A percentile compares a stretch with the other conserved stretches of the same genome.
phyloP scores from a whole-genome alignment of 1,140 invertebrate genomes.

The Pseudobourletiella spinata region DNA sequence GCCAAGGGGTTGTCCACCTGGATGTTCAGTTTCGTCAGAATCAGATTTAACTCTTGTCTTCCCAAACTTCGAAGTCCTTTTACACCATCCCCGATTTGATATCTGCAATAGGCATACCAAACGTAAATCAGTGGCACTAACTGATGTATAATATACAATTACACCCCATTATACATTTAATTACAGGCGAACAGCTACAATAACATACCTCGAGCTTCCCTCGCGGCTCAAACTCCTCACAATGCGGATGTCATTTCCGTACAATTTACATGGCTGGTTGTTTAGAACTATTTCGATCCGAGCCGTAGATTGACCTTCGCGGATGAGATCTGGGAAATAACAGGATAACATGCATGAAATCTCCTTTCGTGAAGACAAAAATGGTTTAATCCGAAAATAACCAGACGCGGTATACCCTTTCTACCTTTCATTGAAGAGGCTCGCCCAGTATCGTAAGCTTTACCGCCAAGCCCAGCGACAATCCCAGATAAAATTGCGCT shows the following conservation, averaged over 20 bases:
- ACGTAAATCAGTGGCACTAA: not conserved
- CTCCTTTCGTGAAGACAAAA: conserved; percentile 43
- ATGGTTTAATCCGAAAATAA: not conserved
- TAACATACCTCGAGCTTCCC: not conserved
- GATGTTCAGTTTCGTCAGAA: conserved; percentile 67
- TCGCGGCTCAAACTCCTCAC: not conserved
- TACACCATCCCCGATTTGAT: not conserved
- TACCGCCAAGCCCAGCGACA: conserved; percentile 74
- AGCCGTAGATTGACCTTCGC: not conserved
- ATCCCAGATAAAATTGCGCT: conserved; percentile 84
- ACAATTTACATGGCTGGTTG: not conserved
- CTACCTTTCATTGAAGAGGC: conserved; percentile 50
- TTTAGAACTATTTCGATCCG: not conserved
- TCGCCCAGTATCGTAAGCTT: conserved; percentile 64
- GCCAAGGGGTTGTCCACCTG: conserved; percentile 86
- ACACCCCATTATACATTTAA: not conserved
- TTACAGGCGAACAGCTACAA: not conserved
- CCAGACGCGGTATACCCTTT: not conserved
- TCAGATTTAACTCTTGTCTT: conserved; percentile 46
- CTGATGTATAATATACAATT: no score
- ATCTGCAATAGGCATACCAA: not conserved
- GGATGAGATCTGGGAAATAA: not conserved
- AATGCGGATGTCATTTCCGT: not conserved
- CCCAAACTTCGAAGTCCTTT: conserved; percentile 37
- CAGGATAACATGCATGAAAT: not conserved